These are phyloP conservation scores for Dreissena polymorpha DNA, from an alignment of 1,140 invertebrate genomes.

Conservation along the genomic window DNA sequence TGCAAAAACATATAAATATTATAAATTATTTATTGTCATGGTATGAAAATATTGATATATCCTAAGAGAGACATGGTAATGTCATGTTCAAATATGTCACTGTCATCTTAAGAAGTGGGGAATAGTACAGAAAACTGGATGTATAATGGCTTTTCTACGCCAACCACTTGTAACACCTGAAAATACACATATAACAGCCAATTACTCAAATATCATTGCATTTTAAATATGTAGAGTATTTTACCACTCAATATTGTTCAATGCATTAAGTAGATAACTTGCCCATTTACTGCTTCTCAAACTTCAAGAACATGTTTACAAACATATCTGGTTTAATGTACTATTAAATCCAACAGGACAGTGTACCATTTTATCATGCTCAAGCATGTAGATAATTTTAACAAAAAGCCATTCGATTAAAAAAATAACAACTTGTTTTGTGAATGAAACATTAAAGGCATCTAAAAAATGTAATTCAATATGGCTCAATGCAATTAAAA, in stretches of 20 bases:
- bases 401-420: too few relatives aligned
- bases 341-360: neutral
- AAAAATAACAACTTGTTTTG: too few relatives aligned
- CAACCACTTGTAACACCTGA: slow-evolving; percentile 57
- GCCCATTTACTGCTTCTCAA: neutral
- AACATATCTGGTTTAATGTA: neutral
- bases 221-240: slow-evolving; percentile 17
- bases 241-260: neutral
- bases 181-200: slow-evolving; percentile 29
- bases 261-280: neutral
- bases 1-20: too few relatives aligned
- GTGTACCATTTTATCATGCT: neutral
- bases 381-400: too few relatives aligned
- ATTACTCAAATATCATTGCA: slow-evolving; percentile 28
- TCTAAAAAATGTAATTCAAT: too few relatives aligned
- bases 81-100: neutral
- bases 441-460: too few relatives aligned
- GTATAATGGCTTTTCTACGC: slow-evolving; percentile 61
- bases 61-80: neutral
- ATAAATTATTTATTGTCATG: too few relatives aligned
- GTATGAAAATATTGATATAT: neutral
- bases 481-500: too few relatives aligned
- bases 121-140: slow-evolving; percentile 65
- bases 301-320: neutral
- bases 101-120: slow-evolving; percentile 61